These are phyloP conservation scores for Achroia grisella DNA, from an alignment of 1,140 invertebrate genomes.

Conservation along the genomic window DNA sequence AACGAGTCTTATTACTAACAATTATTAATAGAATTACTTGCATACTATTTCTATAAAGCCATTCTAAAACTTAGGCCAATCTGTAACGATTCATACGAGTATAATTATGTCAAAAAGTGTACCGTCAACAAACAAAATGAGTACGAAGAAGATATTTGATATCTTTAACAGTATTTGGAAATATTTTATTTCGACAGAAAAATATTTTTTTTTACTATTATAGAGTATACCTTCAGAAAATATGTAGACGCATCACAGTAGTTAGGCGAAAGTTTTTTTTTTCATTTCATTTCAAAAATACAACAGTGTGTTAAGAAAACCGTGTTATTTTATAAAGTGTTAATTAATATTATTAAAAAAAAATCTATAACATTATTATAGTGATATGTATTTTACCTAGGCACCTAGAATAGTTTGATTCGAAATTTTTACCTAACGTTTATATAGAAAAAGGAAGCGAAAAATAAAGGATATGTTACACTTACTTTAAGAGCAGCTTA, in stretches of 20 bases:
- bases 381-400: slow-evolving; percentile 44
- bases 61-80: slow-evolving; percentile 31
- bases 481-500: slow-evolving; percentile 26
- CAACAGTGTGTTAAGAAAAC: slow-evolving; percentile 12
- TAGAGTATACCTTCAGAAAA: slow-evolving; percentile 39
- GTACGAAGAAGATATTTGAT: slow-evolving; percentile 44
- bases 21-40: slow-evolving; percentile 13
- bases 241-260: slow-evolving; percentile 33
- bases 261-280: slow-evolving; percentile 25
- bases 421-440: not conserved
- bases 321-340: not conserved
- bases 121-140: slow-evolving; percentile 8
- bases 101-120: slow-evolving; percentile 11
- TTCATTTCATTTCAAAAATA: slow-evolving; percentile 12
- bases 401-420: slow-evolving; percentile 45
- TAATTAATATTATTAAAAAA: not conserved
- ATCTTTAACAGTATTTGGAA: slow-evolving; percentile 33
- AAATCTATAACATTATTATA: slow-evolving; percentile 8
- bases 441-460: slow-evolving; percentile 15
- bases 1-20: slow-evolving; percentile 30
- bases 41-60: slow-evolving; percentile 13
- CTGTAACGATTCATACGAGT: not conserved
- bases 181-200: slow-evolving; percentile 41
- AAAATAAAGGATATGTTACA: slow-evolving; percentile 17
- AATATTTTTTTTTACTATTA: slow-evolving; percentile 29